Percentiles rank a stretch among this genome's conserved stretches.
Evolutionary conservation across 1,140 invertebrate species (phyloP).

Genomic region (Drosophila melanica): DNA sequence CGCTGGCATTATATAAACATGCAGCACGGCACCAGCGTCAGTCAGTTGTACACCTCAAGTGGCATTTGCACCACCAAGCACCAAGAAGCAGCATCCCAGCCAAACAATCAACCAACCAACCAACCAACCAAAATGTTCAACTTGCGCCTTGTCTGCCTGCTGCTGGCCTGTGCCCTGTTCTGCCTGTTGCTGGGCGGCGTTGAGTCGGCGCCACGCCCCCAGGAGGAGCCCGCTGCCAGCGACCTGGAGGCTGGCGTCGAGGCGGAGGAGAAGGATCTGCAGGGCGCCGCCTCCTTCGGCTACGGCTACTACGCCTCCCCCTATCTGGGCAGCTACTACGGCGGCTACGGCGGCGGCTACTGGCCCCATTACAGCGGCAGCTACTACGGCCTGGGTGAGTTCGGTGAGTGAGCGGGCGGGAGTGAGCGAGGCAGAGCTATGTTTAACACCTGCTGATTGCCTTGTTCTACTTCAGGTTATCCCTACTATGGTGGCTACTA

Average conservation of each 20-base stretch:
- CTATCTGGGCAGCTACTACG: conserved; percentile 61
- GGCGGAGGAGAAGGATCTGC: conserved; percentile 72
- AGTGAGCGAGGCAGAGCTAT: too few relatives aligned
- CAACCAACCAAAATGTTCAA: conserved; percentile 56
- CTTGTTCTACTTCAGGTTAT: conserved; percentile 55
- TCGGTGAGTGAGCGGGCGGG: too few relatives aligned
- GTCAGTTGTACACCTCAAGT: conserved; percentile 74
- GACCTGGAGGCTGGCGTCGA: conserved; percentile 63
- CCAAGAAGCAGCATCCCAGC: not conserved
- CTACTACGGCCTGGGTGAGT: conserved; percentile 71
- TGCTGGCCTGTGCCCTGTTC: conserved; percentile 54
- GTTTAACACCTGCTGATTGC: not conserved
- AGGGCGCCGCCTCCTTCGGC: conserved; percentile 70
- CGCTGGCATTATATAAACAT: conserved; percentile 70
- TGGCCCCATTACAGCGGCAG: conserved; percentile 53
- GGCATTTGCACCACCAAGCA: conserved; percentile 56
- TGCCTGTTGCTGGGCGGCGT: conserved; percentile 37
- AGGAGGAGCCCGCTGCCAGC: conserved; percentile 43
- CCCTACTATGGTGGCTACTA: conserved; percentile 81
- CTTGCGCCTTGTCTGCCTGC: conserved; percentile 43
- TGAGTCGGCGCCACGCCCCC: conserved; percentile 61
- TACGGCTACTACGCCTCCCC: conserved; percentile 78
- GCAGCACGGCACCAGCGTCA: conserved; percentile 58
- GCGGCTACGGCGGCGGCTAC: conserved; percentile 58
- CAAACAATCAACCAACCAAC: conserved; percentile 9